A percentile compares a stretch with the other conserved stretches of the same genome.
These are phyloP conservation scores for Ceratosolen fusciceps DNA, from an alignment of 1,140 invertebrate genomes.

Conservation along the genomic window DNA sequence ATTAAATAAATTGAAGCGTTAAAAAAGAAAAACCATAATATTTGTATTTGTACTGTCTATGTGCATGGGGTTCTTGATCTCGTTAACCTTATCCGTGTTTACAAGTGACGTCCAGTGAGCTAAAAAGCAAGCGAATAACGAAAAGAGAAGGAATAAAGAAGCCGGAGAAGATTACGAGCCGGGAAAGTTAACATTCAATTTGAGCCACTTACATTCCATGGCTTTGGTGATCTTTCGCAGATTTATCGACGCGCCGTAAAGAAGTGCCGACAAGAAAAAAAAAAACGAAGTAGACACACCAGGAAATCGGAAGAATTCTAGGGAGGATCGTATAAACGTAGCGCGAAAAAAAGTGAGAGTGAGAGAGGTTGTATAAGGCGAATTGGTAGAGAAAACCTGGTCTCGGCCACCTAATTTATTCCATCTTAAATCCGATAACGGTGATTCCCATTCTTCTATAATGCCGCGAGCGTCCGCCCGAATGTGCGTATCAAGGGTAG, in stretches of 20 bases:
- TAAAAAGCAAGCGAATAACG: background rate
- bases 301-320: background rate
- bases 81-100: background rate
- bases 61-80: background rate
- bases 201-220: conserved; percentile 35
- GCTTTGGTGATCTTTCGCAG: background rate
- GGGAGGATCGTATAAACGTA: background rate
- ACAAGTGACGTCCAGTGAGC: background rate
- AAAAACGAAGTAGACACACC: background rate
- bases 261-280: background rate
- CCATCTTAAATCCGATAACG: conserved; percentile 46
- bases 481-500: background rate
- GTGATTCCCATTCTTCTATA: conserved; percentile 46
- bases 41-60: background rate
- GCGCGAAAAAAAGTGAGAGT: background rate
- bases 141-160: background rate
- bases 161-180: background rate
- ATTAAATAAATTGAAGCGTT: background rate
- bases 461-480: conserved; percentile 3
- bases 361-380: conserved; percentile 8
- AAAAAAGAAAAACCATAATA: background rate
- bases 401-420: conserved; percentile 47
- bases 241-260: background rate
- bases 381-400: conserved; percentile 17
- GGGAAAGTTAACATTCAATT: conserved; percentile 45